These are phyloP conservation scores for Sceloporus tristichus DNA, from an alignment of 2,113 vertebrate species.

Conservation along the genomic window DNA sequence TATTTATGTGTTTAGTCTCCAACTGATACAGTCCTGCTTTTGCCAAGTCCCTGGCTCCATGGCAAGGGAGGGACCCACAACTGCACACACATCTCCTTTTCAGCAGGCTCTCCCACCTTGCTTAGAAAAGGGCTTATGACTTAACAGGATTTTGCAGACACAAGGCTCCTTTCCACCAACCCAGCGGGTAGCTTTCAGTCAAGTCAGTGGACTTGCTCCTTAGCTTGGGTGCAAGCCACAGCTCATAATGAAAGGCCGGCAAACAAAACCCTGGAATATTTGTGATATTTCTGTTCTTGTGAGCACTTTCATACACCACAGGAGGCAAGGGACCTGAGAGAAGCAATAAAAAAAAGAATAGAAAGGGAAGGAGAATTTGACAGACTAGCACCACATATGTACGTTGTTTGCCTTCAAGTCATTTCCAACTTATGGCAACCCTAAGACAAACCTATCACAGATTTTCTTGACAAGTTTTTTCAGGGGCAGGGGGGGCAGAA, in stretches of 20 bases:
- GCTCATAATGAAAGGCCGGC: conserved; percentile 56
- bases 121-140: background rate
- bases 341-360: background rate
- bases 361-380: background rate
- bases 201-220: conserved; percentile 18
- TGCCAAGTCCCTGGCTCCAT: background rate
- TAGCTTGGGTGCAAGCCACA: conserved; percentile 39
- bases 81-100: conserved; percentile 6
- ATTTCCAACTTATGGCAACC: too few relatives aligned
- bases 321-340: background rate
- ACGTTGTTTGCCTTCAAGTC: too few relatives aligned
- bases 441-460: too few relatives aligned
- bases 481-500: too few relatives aligned
- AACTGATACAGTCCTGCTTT: conserved; percentile 13
- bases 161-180: background rate
- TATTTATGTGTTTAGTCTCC: conserved; percentile 5
- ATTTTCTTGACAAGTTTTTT: too few relatives aligned
- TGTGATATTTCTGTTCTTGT: conserved; percentile 21
- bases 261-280: conserved; percentile 45
- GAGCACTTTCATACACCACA: background rate
- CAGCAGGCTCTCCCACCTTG: background rate
- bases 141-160: background rate
- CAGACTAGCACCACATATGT: too few relatives aligned
- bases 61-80: conserved; percentile 24
- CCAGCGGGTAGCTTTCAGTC: background rate